Base-by-base conservation (phyloP, 2,113 vertebrate species). In the Percina caprodes region DNA sequence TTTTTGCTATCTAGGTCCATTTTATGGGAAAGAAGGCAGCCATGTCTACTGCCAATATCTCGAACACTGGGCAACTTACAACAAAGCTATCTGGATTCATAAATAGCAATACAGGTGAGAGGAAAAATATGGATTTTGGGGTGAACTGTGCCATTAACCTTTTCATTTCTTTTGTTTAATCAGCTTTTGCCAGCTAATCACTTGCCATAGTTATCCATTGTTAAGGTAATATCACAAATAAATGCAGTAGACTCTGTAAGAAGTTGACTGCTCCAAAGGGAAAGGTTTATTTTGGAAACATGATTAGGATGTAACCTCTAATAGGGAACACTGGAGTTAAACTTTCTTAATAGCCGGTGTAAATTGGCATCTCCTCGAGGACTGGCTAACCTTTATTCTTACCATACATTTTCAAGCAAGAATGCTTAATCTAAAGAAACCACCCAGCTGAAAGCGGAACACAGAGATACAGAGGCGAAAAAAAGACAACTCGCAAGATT, bases 401-500 rank as follows among this genome's bases (percentile, higher is more conserved):
- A 74, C 24, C 49, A n/a, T n/a, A n/a, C n/a, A n/a, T n/a, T 67
- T 55, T 65, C 39, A 18, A 19, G 18, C 16, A 24, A 35, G 66
- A 45, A 49, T 12, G 24, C 23, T 61, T 3, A 16, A 24, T n/a
- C 6, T 63, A n/a, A 52, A 80, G 11, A 66, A 45, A 69, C 21
- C 18, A 12, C 18, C 10, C 23, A 26, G 33, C 49, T 23, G 0
- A 9, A 5, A 61, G 23, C 21, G 52, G 5, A 33, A 6, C 13
- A 65, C 19, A 76, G 5, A 1, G 30, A 48, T 2, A 5, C 1
- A 9, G 48, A 39, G 0, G 2, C 0, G 19, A 62, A 73, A 66
- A 35, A 72, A 90, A 87, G 13, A 87, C 70, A 86, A 76, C 63
- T 74, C 82, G 82, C 60, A 33, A 84, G 55, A 88, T 86, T 87